Percentiles rank a stretch among this genome's conserved stretches.
These are phyloP conservation scores for Enteromius trimaculatus DNA, from an alignment of 2,797 vertebrate genomes.

Conservation along the genomic window DNA sequence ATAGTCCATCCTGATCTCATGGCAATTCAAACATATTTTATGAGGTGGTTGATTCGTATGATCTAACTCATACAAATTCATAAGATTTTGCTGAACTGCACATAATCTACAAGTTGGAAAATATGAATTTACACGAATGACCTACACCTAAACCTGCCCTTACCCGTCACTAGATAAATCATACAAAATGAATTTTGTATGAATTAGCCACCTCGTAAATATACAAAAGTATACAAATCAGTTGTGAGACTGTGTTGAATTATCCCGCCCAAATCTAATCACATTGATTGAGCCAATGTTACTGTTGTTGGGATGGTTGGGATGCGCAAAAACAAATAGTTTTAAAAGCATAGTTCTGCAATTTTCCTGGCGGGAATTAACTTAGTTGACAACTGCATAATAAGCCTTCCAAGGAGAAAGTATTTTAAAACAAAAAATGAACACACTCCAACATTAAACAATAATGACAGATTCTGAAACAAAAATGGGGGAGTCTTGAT, in stretches of 20 bases:
- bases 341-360: not conserved
- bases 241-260: too few species aligned
- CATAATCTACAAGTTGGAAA: too few species aligned
- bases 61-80: too few species aligned
- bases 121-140: too few species aligned
- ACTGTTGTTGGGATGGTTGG: not conserved
- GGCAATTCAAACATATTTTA: too few species aligned
- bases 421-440: not conserved
- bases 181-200: too few species aligned
- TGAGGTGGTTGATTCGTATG: too few species aligned
- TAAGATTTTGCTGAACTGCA: too few species aligned
- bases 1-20: not conserved
- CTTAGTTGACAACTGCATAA: not conserved
- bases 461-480: slow-evolving; percentile 13
- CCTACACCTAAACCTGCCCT: too few species aligned
- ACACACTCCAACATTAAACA: slow-evolving; percentile 21
- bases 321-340: not conserved
- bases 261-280: not conserved
- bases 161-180: too few species aligned
- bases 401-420: not conserved
- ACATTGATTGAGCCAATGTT: not conserved
- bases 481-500: slow-evolving; percentile 16
- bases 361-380: not conserved
- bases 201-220: too few species aligned
- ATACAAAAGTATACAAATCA: too few species aligned